Percentiles rank a stretch among this genome's conserved stretches.
Evolutionary conservation across 2,113 vertebrate species (phyloP).

Genomic region (Amphilophus citrinellus): DNA sequence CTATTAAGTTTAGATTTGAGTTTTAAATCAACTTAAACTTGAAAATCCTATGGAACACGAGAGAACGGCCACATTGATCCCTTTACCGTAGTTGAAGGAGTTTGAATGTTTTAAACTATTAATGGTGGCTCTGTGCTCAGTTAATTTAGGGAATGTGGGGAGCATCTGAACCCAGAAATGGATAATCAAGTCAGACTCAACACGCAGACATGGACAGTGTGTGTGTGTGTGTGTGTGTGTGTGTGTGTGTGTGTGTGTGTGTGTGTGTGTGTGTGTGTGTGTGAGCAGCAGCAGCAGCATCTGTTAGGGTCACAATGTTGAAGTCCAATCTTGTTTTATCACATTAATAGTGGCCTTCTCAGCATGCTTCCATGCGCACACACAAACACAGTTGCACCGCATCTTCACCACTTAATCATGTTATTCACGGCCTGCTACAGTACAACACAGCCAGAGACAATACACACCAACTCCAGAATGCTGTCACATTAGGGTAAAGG

Average conservation of each 20-base stretch:
- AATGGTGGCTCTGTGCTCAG: neutral
- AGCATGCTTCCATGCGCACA: constrained; percentile 35
- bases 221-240: neutral
- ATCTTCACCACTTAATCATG: constrained; percentile 56
- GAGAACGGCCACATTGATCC: neutral
- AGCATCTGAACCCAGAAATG: neutral
- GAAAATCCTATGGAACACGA: neutral
- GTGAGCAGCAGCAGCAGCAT: constrained; percentile 33
- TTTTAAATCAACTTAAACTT: neutral
- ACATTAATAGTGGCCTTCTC: constrained; percentile 62
- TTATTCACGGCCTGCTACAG: constrained; percentile 24
- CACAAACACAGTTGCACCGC: constrained; percentile 24
- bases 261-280: neutral
- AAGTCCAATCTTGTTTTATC: constrained; percentile 62
- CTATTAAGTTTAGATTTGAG: neutral
- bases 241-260: too few relatives aligned
- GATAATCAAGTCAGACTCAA: neutral
- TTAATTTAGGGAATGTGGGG: neutral
- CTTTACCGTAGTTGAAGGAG: neutral
- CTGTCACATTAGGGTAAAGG: neutral
- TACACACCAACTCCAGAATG: neutral
- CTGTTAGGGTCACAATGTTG: constrained; percentile 44
- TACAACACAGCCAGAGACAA: neutral
- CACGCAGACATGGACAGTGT: neutral
- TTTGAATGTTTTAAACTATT: neutral